Conservation (phyloP, 2,888 invertebrate species). For the Caenorhabditis becei region DNA sequence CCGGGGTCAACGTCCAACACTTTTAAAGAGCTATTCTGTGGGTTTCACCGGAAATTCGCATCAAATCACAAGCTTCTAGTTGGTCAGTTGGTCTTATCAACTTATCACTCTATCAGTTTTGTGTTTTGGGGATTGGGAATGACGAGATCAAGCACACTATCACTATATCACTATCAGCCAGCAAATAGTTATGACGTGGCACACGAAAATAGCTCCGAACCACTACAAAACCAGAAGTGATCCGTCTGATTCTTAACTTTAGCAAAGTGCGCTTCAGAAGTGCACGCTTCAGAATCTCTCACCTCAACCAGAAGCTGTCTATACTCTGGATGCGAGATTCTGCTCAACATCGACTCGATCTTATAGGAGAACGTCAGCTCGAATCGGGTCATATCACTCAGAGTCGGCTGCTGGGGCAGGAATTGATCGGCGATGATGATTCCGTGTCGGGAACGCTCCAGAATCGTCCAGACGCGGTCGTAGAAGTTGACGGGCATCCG, state of each 20-base stretch:
- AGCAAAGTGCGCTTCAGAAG: too few species aligned
- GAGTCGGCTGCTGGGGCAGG: slow-evolving; percentile 92
- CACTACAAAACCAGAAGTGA: too few species aligned
- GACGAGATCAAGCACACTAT: too few species aligned
- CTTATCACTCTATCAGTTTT: background rate
- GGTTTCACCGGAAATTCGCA: slow-evolving; percentile 48
- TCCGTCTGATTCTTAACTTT: too few species aligned
- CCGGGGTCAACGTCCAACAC: slow-evolving; percentile 12
- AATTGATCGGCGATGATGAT: slow-evolving; percentile 88
- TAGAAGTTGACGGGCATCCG: slow-evolving; percentile 96
- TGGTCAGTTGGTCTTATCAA: slow-evolving; percentile 3
- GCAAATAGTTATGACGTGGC: too few species aligned
- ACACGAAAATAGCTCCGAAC: too few species aligned
- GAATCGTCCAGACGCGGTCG: slow-evolving; percentile 95
- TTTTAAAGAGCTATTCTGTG: slow-evolving; percentile 1
- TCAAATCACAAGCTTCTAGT: slow-evolving; percentile 9
- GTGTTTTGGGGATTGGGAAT: background rate
- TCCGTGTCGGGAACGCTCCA: slow-evolving; percentile 91
- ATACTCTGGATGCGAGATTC: slow-evolving; percentile 86
- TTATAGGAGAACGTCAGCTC: slow-evolving; percentile 95
- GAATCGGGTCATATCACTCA: slow-evolving; percentile 96
- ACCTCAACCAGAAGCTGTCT: slow-evolving; percentile 87
- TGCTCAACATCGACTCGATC: slow-evolving; percentile 90
- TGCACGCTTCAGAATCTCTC: too few species aligned
- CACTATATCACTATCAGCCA: too few species aligned